A percentile compares a stretch with the other conserved stretches of the same genome.
Conservation (phyloP, 2,888 invertebrate species). For the Dexiosoma caninum region DNA sequence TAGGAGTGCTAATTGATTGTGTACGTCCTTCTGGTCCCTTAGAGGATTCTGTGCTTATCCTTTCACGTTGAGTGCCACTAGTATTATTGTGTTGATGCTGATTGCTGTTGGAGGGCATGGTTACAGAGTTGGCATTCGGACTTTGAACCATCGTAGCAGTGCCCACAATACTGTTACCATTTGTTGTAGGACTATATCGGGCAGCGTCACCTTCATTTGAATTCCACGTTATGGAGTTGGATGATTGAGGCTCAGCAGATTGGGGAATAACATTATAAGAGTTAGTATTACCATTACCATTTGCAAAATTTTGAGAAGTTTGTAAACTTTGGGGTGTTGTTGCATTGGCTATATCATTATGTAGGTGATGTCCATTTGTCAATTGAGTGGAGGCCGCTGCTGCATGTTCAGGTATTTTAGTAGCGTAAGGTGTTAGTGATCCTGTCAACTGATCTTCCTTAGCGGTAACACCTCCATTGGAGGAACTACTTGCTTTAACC, state of each 20-base stretch:
- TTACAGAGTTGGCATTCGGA: constrained; percentile 64
- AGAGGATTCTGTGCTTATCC: constrained; percentile 45
- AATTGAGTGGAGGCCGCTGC: constrained; percentile 63
- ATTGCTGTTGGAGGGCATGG: constrained; percentile 48
- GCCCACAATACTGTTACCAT: constrained; percentile 59
- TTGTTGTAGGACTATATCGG: constrained; percentile 63
- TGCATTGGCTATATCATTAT: constrained; percentile 50
- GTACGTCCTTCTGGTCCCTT: constrained; percentile 61
- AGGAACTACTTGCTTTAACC: constrained; percentile 42
- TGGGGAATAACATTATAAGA: constrained; percentile 66
- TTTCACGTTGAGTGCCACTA: constrained; percentile 59
- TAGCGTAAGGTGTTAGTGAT: constrained; percentile 55
- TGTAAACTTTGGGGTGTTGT: constrained; percentile 66
- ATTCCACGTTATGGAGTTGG: constrained; percentile 57
- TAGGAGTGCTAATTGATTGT: constrained; percentile 19
- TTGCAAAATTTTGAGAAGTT: constrained; percentile 70
- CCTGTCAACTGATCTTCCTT: constrained; percentile 3
- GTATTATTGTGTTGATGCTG: constrained; percentile 11
- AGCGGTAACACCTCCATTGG: constrained; percentile 13
- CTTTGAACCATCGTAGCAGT: constrained; percentile 51
- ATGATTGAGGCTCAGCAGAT: constrained; percentile 68
- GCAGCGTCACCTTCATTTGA: constrained; percentile 58
- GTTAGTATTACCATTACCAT: constrained; percentile 64
- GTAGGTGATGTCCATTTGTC: constrained; percentile 62
- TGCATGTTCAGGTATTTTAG: constrained; percentile 71